phyloP scores from a whole-genome alignment of 2,113 vertebrate genomes.

The Scalopus aquaticus region DNA sequence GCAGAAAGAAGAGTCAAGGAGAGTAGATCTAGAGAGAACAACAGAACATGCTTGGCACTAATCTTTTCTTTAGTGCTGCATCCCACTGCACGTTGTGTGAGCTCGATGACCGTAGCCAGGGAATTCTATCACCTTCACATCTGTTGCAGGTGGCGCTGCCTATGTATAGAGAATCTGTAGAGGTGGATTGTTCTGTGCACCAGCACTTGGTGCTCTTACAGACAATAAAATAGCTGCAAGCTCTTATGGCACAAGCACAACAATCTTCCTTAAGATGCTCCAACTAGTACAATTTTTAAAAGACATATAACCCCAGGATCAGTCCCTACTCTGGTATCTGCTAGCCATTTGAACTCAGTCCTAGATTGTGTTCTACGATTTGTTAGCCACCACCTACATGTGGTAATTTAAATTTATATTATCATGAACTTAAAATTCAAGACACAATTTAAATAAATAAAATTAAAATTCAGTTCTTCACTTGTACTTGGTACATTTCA shows the following conservation, averaged over 20 bases:
- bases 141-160: neutral
- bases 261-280: neutral
- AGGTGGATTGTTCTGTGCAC: neutral
- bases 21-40: neutral
- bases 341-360: neutral
- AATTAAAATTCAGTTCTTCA: neutral
- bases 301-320: neutral
- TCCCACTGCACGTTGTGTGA: neutral
- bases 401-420: neutral
- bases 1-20: neutral
- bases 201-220: neutral
- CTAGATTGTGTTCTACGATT: neutral
- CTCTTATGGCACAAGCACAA: neutral
- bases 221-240: neutral
- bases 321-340: neutral
- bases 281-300: neutral
- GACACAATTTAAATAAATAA: neutral
- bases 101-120: neutral
- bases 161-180: too few species aligned
- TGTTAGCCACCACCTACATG: neutral
- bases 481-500: neutral
- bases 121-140: neutral
- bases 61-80: neutral
- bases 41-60: neutral
- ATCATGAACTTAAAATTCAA: neutral